Base-by-base conservation (phyloP, 2,888 invertebrate genomes). In the Baronia brevicornis region DNA sequence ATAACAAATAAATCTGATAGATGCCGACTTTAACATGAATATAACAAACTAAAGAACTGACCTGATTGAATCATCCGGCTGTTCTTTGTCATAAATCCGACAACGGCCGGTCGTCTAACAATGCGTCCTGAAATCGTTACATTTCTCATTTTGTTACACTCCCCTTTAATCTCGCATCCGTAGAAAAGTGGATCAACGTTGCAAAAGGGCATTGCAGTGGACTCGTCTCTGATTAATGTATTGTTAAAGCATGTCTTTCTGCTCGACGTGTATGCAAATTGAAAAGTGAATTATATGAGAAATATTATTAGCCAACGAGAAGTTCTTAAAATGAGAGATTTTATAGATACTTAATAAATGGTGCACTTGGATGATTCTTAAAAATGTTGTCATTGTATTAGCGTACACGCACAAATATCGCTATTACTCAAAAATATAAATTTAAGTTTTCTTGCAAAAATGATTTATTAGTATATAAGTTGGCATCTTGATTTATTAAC, bases 51-150 rank as follows among this genome's bases (percentile, higher is more conserved):
- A 78, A 80, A 79, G 79, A 82, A 71, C 74, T 62, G 60, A 60
- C 53, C 75, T 82, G 84, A 84, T 84, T 84, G 82, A 84, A 84
- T 84, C 82, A 84, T 79, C 78, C 78, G 60, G 68, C 71, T 65
- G 75, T 75, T 79, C 82, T 82, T 82, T 84, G 82, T 82, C 82
- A 82, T 84, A 82, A 82, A 79, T 80, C 80, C 80, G 77, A 74
- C 78, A 73, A 74, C 79, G 78, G 77, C 67, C 72, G 60, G 71
- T 67, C 68, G 58, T 65, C 77, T 72, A 73, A 84, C 82, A 84
- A 82, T 84, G 72, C 79, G 74, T 71, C 67, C 77, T 75, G 77
- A 80, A 82, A 82, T 82, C 78, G 82, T 79, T 82, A 69, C 79
- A 82, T 82, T 82, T 80, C 82, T 80, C 82, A 80, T 82, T 84